Base-by-base conservation (phyloP, 1,140 invertebrate species). In the Coptotermes formosanus region DNA sequence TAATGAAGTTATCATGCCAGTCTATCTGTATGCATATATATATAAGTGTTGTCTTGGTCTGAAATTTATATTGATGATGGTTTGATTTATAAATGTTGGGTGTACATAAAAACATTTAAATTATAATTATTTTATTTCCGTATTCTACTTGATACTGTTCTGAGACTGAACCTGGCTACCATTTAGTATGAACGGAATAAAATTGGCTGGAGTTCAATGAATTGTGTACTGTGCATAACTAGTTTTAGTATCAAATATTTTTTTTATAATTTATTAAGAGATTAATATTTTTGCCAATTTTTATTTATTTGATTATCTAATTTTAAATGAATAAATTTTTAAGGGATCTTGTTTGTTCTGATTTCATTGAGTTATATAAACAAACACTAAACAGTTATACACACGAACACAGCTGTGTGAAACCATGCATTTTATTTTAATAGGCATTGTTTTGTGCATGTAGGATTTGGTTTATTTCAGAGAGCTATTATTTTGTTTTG, bases 241-340 rank as follows among this genome's bases (percentile, higher is more conserved):
- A 75, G 30, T 75, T 75, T 75, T 11, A 25, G 64, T 75, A 75
- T 25, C 8, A 30, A 64, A 64, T 64, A 30, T 75, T 75, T 75
- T 75, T 75, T 75, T 75, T 75, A 75, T 75, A 75, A 75, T 75
- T 75, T 75, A 75, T 75, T 75, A 75, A 75, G n/a, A 75, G 64
- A 75, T 75, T 75, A 75, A 75, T 75, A 75, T 75, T 75, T 75
- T 75, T 75, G 64, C 64, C 64, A 75, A 30, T 75, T 75, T 75
- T 75, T 75, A 75, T 75, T 75, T 75, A 75, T 75, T 75, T 75
- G 64, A 75, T 75, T 75, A 55, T 55, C 52, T 55, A 75, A 75
- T 75, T 75, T 75, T 75, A 75, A 75, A 30, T 75, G 25, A 16
- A 75, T 75, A 25, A 75, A 75, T 75, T 75, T 75, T 75, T 75